Conservation (phyloP, 2,888 invertebrate species). For the Parascotia fuliginaria region DNA sequence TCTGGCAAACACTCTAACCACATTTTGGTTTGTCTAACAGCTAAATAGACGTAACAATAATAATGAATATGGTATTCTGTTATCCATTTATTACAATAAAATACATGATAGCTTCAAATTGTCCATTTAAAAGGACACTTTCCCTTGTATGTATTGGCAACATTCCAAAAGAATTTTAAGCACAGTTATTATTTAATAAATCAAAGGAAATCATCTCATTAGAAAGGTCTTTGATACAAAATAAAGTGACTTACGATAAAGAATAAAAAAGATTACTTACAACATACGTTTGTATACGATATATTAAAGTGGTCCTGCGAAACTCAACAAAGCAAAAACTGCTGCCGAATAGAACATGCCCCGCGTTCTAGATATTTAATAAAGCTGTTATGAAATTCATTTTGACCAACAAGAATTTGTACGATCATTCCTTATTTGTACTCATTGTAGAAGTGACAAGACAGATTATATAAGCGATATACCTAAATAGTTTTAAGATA, state of each 20-base stretch:
- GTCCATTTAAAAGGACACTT: no score
- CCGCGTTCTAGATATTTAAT: slow-evolving; percentile 40
- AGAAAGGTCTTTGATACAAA: background rate
- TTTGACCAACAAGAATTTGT: slow-evolving; percentile 35
- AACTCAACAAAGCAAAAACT: slow-evolving; percentile 42
- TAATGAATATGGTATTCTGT: no score
- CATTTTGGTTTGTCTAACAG: background rate
- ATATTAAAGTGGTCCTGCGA: slow-evolving; percentile 14
- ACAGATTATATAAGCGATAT: slow-evolving; percentile 4
- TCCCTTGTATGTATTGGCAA: no score
- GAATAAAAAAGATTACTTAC: slow-evolving; percentile 23
- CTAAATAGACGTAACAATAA: no score
- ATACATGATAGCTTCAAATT: no score
- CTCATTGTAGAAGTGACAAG: slow-evolving; percentile 16
- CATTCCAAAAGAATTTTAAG: no score
- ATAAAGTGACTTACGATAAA: background rate
- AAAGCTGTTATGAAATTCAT: slow-evolving; percentile 43
- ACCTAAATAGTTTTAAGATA: background rate
- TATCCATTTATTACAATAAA: no score
- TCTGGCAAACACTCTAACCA: background rate
- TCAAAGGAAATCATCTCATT: no score
- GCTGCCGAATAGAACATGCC: slow-evolving; percentile 24
- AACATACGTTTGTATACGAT: slow-evolving; percentile 15
- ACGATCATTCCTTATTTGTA: slow-evolving; percentile 30
- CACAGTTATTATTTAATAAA: no score